These are phyloP conservation scores for Lemur catta DNA, from an alignment of 2,797 vertebrate genomes.

Conservation along the genomic window DNA sequence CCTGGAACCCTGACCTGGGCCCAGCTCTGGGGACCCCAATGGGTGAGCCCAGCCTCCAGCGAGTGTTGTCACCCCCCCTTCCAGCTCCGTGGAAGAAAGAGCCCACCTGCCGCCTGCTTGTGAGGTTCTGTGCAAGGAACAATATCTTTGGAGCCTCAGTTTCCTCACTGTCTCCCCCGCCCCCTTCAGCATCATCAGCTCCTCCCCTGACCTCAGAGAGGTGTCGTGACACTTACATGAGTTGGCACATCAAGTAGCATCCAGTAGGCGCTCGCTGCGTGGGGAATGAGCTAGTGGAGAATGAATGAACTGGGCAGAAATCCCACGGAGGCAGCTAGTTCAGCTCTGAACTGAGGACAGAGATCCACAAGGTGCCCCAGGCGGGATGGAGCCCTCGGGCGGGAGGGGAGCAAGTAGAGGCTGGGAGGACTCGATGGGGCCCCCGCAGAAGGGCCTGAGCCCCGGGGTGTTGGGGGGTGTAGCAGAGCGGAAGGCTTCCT, in stretches of 20 bases:
- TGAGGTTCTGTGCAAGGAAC: not conserved
- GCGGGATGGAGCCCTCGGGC: fast-evolving
- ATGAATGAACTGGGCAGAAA: not conserved
- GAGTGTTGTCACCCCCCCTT: not conserved
- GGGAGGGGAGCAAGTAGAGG: not conserved
- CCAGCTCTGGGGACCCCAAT: not conserved
- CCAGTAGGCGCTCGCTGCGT: not conserved
- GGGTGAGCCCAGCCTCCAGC: no score
- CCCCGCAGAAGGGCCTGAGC: not conserved
- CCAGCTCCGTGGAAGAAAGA: not conserved
- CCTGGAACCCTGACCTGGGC: not conserved
- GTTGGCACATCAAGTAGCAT: fast-evolving
- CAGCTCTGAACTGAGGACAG: not conserved
- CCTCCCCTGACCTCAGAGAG: not conserved
- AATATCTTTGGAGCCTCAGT: not conserved
- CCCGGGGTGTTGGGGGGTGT: not conserved
- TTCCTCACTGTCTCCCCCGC: not conserved
- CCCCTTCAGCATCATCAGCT: fast-evolving
- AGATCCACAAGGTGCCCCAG: not conserved
- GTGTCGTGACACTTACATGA: not conserved
- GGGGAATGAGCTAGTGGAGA: not conserved
- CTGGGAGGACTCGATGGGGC: not conserved
- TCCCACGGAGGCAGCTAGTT: fast-evolving
- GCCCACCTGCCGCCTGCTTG: not conserved
- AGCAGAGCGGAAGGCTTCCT: fast-evolving